Conservation (phyloP, 2,888 invertebrate species). For the Dasypogon diadema region DNA sequence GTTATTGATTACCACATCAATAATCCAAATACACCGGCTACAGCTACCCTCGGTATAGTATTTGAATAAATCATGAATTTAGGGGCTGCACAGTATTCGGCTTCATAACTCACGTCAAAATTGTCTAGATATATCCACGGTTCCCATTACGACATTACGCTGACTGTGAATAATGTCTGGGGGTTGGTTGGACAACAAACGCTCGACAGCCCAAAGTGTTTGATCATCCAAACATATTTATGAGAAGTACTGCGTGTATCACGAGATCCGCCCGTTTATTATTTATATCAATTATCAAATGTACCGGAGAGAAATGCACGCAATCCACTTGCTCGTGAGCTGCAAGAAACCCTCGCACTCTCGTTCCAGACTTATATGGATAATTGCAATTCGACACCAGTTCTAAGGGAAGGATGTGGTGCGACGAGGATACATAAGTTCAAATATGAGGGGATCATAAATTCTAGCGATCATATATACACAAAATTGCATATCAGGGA, state of each 20-base stretch:
- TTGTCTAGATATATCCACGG: background rate
- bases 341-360: background rate
- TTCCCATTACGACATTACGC: background rate
- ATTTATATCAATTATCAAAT: conserved; percentile 54
- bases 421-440: background rate
- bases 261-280: conserved; percentile 53
- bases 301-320: conserved; percentile 4
- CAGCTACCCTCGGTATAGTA: background rate
- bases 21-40: conserved; percentile 10
- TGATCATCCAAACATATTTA: conserved; percentile 48
- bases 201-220: conserved; percentile 37
- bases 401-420: background rate
- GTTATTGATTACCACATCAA: conserved; percentile 47
- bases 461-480: conserved; percentile 46
- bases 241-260: conserved; percentile 52
- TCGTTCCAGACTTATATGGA: background rate
- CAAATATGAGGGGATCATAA: conserved; percentile 44
- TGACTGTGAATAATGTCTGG: conserved; percentile 28
- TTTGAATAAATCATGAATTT: conserved; percentile 47
- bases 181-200: conserved; percentile 20
- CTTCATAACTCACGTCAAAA: conserved; percentile 46
- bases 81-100: background rate
- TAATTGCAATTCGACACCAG: conserved; percentile 41
- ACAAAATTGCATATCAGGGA: conserved; percentile 29
- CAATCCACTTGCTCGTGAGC: conserved; percentile 3